Conservation (phyloP, 2,797 vertebrate genomes). For the Falco cherrug region DNA sequence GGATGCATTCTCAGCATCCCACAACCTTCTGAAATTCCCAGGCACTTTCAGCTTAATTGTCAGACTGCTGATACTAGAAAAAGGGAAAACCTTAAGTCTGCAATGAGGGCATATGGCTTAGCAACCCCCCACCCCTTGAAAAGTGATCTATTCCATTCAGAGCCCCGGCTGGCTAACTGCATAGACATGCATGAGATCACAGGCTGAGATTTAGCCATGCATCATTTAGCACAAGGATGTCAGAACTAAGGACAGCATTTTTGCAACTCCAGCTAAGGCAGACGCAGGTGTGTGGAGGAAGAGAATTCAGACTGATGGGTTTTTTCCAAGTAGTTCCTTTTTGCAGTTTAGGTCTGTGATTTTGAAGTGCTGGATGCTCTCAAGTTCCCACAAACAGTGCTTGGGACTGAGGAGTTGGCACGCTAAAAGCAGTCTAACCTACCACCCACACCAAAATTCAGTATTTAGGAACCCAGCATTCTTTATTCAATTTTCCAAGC, state of each 20-base stretch:
- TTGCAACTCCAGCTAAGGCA: background rate
- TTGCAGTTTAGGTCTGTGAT: background rate
- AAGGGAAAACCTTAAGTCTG: background rate
- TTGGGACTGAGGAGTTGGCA: background rate
- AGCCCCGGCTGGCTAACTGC: background rate
- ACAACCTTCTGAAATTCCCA: background rate
- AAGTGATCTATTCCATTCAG: background rate
- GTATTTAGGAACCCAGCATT: background rate
- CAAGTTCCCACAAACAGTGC: background rate
- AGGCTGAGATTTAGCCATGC: background rate
- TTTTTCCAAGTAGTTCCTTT: background rate
- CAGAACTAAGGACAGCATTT: background rate
- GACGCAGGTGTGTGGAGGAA: background rate
- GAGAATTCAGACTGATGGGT: background rate
- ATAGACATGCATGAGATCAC: rapidly evolving
- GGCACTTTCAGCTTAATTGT: background rate
- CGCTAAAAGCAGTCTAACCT: background rate
- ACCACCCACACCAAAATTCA: background rate
- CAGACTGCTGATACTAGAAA: background rate
- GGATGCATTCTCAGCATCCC: background rate
- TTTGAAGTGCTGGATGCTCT: background rate
- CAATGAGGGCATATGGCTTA: background rate
- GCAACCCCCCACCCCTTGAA: background rate
- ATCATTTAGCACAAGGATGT: background rate
- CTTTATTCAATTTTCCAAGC: background rate